These are phyloP conservation scores for Drosophila ironensis DNA, from an alignment of 1,140 invertebrate species.

Conservation along the genomic window DNA sequence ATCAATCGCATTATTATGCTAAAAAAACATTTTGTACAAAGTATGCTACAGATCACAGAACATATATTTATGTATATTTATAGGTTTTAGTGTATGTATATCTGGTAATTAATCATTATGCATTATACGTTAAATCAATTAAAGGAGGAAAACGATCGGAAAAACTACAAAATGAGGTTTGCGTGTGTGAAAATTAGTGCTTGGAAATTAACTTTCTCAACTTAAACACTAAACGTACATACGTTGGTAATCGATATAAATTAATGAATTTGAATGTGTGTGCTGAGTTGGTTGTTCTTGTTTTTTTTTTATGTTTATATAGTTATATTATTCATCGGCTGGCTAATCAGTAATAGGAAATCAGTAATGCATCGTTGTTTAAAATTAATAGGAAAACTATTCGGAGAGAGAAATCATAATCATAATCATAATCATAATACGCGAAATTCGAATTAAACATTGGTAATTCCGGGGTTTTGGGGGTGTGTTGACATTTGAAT, in stretches of 20 bases:
- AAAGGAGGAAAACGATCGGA: slow-evolving; percentile 57
- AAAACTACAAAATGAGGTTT: slow-evolving; percentile 69
- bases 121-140: slow-evolving; percentile 50
- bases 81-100: slow-evolving; percentile 61
- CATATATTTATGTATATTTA: slow-evolving; percentile 72
- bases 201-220: slow-evolving; percentile 38
- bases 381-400: slow-evolving; percentile 75
- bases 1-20: slow-evolving; percentile 77
- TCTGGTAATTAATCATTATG: slow-evolving; percentile 53
- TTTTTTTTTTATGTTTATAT: slow-evolving; percentile 14
- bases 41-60: slow-evolving; percentile 81
- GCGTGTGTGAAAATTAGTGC: slow-evolving; percentile 62
- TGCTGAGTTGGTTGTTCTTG: slow-evolving; percentile 40
- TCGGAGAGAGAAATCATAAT: no score
- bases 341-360: slow-evolving; percentile 73
- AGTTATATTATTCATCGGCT: slow-evolving; percentile 35
- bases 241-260: slow-evolving; percentile 45
- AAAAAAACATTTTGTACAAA: slow-evolving; percentile 81
- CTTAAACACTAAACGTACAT: slow-evolving; percentile 46
- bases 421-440: slow-evolving; percentile 37
- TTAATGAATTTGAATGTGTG: slow-evolving; percentile 60
- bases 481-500: slow-evolving; percentile 7
- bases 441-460: slow-evolving; percentile 51
- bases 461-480: no score
- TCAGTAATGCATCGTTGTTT: slow-evolving; percentile 56